Conservation (phyloP, 2,113 vertebrate species). For the Chionodraco myersi region DNA sequence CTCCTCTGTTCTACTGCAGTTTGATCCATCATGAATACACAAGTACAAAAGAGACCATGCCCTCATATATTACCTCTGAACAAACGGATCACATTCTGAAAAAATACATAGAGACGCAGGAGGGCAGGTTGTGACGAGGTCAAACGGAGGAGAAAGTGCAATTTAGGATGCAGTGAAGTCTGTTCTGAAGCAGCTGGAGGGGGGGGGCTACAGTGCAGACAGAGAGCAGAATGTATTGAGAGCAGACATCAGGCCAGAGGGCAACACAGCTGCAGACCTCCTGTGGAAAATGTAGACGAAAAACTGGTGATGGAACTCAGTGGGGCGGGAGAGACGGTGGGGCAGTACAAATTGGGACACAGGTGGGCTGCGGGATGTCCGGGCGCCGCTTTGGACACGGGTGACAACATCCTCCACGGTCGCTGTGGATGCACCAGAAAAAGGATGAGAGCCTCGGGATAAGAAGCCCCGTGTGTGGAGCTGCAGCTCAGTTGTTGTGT, state of each 20-base stretch:
- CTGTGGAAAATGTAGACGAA: slow-evolving; percentile 11
- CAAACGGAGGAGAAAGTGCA: slow-evolving; percentile 51
- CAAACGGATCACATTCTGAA: slow-evolving; percentile 52
- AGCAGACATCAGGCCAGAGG: slow-evolving; percentile 10
- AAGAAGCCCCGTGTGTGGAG: slow-evolving; percentile 28
- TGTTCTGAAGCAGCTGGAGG: slow-evolving; percentile 28
- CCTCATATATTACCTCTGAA: slow-evolving; percentile 68
- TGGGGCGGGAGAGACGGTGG: background rate
- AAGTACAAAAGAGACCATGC: slow-evolving; percentile 43
- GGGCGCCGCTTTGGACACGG: slow-evolving; percentile 21
- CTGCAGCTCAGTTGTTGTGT: slow-evolving; percentile 21
- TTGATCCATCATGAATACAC: slow-evolving; percentile 50
- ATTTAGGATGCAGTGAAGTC: slow-evolving; percentile 34
- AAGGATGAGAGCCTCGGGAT: background rate
- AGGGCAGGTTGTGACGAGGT: slow-evolving; percentile 19
- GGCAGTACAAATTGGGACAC: slow-evolving; percentile 12
- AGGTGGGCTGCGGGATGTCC: slow-evolving; percentile 21
- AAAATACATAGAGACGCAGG: slow-evolving; percentile 37
- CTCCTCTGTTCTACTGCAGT: slow-evolving; percentile 55
- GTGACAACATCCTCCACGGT: slow-evolving; percentile 32
- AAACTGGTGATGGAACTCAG: slow-evolving; percentile 7
- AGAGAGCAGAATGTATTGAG: slow-evolving; percentile 14
- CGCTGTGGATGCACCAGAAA: slow-evolving; percentile 7
- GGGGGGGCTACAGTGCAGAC: background rate
- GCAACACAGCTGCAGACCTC: slow-evolving; percentile 20